phyloP scores from a whole-genome alignment of 2,113 vertebrate species.

The Scatophagus argus region DNA sequence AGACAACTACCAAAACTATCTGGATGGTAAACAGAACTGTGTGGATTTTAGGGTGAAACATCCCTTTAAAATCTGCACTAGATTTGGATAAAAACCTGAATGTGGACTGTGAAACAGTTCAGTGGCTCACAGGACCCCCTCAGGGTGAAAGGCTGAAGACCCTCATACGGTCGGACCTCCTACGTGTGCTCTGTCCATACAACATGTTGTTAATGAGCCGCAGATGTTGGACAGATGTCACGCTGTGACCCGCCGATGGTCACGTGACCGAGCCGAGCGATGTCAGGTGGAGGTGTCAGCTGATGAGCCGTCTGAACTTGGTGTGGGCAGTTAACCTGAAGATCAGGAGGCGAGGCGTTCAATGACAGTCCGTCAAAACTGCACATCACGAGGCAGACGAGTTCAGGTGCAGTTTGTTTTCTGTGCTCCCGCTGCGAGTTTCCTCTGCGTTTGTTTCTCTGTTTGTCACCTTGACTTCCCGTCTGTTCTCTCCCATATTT shows the following conservation, averaged over 20 bases:
- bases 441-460: background rate
- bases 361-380: constrained; percentile 35
- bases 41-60: too few relatives aligned
- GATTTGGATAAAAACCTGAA: too few relatives aligned
- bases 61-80: too few relatives aligned
- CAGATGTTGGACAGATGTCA: background rate
- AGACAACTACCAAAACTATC: too few relatives aligned
- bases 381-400: background rate
- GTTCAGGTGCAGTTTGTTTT: background rate
- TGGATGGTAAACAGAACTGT: too few relatives aligned
- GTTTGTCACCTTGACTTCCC: background rate
- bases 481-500: background rate
- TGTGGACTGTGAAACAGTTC: too few relatives aligned
- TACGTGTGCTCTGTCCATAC: too few relatives aligned
- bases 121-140: too few relatives aligned
- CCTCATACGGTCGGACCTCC: too few relatives aligned
- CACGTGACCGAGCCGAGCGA: constrained; percentile 6
- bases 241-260: background rate
- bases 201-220: too few relatives aligned
- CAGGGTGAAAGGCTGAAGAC: too few relatives aligned
- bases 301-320: background rate
- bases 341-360: constrained; percentile 14
- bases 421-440: background rate
- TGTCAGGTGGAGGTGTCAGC: constrained; percentile 11
- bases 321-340: background rate